These are phyloP conservation scores for Bergia sp. DNA, from an alignment of 92 coral and sea anemone species.

Conservation along the genomic window DNA sequence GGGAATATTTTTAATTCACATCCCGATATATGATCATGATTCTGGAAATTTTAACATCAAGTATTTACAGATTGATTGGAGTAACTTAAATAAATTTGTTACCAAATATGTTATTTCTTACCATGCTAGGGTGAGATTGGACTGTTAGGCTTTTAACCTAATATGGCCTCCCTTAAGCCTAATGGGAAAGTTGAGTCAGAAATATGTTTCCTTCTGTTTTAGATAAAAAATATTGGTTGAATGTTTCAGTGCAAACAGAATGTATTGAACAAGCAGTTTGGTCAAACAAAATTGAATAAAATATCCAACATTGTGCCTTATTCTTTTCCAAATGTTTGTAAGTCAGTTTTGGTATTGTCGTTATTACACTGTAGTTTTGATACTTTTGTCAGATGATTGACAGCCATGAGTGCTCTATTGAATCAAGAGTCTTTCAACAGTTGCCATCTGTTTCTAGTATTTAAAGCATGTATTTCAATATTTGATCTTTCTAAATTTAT, in stretches of 20 bases:
- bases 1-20: no score
- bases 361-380: not conserved
- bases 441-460: not conserved
- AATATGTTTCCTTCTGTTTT: not conserved
- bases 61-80: no score
- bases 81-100: not conserved
- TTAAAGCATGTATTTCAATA: not conserved
- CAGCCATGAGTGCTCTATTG: constrained; percentile 10
- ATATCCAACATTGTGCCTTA: not conserved
- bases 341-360: not conserved
- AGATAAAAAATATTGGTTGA: not conserved
- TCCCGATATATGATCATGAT: no score
- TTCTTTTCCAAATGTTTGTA: not conserved
- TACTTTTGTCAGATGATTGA: not conserved
- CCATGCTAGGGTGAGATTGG: not conserved
- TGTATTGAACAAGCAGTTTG: not conserved
- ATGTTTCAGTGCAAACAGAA: not conserved
- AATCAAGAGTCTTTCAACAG: not conserved
- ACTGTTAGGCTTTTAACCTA: not conserved
- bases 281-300: not conserved
- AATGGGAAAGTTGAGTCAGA: not conserved
- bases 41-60: no score
- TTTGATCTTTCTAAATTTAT: not conserved
- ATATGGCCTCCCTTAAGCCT: not conserved
- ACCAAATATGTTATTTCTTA: not conserved